Conservation (phyloP, 2,888 invertebrate species). For the Phyllotreta striolata region DNA sequence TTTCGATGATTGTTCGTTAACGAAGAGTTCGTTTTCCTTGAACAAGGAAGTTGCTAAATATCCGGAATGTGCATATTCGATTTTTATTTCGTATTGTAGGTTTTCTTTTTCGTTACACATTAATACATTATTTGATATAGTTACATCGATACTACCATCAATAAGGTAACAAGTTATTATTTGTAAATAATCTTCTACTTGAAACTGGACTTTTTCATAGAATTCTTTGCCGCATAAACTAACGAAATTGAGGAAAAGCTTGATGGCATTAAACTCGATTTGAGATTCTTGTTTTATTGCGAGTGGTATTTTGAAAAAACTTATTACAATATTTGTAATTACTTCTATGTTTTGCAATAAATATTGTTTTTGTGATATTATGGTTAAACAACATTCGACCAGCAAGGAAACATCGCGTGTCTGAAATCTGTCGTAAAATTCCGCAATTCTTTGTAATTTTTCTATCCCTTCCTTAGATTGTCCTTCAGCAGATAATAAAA, state of each 20-base stretch:
- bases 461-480: not conserved
- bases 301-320: constrained; percentile 29
- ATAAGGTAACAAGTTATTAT: constrained; percentile 3
- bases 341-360: constrained; percentile 14
- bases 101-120: not conserved
- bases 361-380: not conserved
- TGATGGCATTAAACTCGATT: constrained; percentile 10
- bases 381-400: constrained; percentile 25
- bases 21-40: constrained; percentile 16
- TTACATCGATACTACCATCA: not conserved
- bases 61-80: not conserved
- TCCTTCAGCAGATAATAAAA: not conserved
- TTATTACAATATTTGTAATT: constrained; percentile 31
- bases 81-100: not conserved
- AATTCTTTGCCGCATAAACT: constrained; percentile 1
- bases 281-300: constrained; percentile 19
- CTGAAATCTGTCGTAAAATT: constrained; percentile 31
- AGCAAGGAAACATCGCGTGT: constrained; percentile 34
- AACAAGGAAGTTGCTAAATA: not conserved
- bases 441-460: constrained; percentile 30
- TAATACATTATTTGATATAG: constrained; percentile 2
- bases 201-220: not conserved
- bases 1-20: not conserved
- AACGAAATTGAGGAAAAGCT: constrained; percentile 11
- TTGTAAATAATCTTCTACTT: constrained; percentile 14